phyloP scores from a whole-genome alignment of 2,888 invertebrate species.

The Lepidocyrtinus sp. region DNA sequence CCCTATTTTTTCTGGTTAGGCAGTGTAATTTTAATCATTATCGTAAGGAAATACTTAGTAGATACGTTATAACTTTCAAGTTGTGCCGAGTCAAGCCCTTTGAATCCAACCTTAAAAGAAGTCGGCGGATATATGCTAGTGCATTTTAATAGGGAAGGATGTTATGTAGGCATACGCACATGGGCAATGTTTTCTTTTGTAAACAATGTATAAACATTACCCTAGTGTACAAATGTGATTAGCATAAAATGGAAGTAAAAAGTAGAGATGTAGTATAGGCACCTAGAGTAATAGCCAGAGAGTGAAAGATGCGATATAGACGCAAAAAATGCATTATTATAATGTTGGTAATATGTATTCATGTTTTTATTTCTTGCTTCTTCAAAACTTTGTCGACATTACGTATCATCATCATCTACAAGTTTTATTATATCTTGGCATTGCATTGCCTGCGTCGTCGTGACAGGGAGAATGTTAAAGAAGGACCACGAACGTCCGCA shows the following conservation, averaged over 20 bases:
- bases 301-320: neutral
- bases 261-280: conserved; percentile 6
- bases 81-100: neutral
- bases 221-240: conserved; percentile 6
- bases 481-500: conserved; percentile 30
- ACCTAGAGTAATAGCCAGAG: neutral
- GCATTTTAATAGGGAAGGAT: neutral
- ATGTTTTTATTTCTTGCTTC: conserved; percentile 7
- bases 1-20: conserved; percentile 1
- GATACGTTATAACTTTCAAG: neutral
- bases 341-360: neutral
- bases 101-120: neutral
- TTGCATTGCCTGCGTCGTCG: conserved; percentile 1
- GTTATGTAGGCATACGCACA: neutral
- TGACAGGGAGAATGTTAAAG: conserved; percentile 1
- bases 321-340: neutral
- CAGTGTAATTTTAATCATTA: neutral
- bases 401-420: conserved; percentile 6
- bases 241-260: conserved; percentile 13
- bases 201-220: conserved; percentile 13
- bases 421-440: neutral
- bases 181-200: conserved; percentile 1
- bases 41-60: no score
- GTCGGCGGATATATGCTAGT: conserved; percentile 1
- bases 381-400: conserved; percentile 6